These are phyloP conservation scores for Todiramphus chloris DNA, from an alignment of 2,113 vertebrate genomes.

Conservation along the genomic window DNA sequence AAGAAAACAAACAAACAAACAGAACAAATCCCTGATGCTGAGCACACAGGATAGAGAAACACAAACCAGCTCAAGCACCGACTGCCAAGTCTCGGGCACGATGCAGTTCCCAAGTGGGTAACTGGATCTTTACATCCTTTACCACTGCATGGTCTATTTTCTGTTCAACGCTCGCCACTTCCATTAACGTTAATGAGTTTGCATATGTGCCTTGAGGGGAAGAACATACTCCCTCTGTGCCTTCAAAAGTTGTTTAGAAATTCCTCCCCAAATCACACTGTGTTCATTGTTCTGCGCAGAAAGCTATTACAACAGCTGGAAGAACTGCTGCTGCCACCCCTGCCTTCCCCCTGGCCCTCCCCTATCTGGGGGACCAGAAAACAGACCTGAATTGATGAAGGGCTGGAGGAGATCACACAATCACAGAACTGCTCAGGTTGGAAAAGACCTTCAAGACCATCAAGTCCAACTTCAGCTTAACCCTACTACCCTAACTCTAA, in stretches of 20 bases:
- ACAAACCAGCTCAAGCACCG: neutral
- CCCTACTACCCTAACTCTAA: no score
- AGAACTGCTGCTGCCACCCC: neutral
- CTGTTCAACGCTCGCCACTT: constrained; percentile 29
- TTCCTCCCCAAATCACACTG: constrained; percentile 32
- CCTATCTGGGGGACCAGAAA: neutral
- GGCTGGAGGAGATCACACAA: neutral
- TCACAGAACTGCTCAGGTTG: no score
- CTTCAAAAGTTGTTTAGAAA: constrained; percentile 59
- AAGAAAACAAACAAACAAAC: neutral
- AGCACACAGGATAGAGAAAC: neutral
- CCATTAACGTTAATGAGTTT: constrained; percentile 55
- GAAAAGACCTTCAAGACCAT: no score
- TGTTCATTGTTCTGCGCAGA: constrained; percentile 1
- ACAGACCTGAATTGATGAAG: neutral
- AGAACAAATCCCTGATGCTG: neutral
- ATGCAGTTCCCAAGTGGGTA: neutral
- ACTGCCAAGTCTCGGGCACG: neutral
- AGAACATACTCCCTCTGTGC: constrained; percentile 17
- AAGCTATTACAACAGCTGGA: neutral
- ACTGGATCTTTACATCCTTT: neutral
- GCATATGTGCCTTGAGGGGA: constrained; percentile 29
- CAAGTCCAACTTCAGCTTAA: no score
- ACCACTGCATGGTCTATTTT: constrained; percentile 29
- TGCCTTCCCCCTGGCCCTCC: neutral